Percentiles rank a stretch among this genome's conserved stretches.
Conservation (phyloP, 2,888 invertebrate genomes). For the Linnaemya vulpina region DNA sequence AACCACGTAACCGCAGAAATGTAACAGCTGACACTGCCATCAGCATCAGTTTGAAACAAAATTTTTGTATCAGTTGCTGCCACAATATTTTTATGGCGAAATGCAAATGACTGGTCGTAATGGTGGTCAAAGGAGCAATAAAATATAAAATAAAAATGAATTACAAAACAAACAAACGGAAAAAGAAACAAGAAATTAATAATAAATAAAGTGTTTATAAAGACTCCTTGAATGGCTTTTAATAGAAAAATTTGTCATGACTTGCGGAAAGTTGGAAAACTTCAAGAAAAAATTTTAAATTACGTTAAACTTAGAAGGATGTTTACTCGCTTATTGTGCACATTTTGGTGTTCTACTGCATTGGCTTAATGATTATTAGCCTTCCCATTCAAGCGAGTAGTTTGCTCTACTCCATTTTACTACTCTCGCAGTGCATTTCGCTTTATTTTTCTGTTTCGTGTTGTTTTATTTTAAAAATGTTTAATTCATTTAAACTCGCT, state of each 20-base stretch:
- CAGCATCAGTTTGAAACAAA: constrained; percentile 52
- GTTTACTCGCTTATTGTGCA: no score
- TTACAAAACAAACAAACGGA: background rate
- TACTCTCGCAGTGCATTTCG: no score
- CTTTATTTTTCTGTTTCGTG: no score
- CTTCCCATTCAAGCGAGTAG: no score
- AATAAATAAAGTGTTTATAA: background rate
- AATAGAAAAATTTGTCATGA: no score
- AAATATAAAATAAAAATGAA: constrained; percentile 15
- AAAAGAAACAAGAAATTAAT: background rate
- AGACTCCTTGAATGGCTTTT: background rate
- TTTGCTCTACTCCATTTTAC: no score
- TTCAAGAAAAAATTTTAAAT: no score
- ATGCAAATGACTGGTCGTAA: constrained; percentile 46
- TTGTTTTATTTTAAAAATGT: background rate
- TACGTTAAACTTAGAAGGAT: no score
- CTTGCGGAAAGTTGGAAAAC: background rate
- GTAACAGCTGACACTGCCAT: constrained; percentile 66
- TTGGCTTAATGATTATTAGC: no score
- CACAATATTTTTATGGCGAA: constrained; percentile 32
- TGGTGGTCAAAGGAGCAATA: constrained; percentile 50
- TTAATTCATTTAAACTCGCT: background rate
- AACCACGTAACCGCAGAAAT: constrained; percentile 65
- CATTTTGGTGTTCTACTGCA: no score
- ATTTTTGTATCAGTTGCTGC: constrained; percentile 28